Conservation (phyloP, 2,113 vertebrate genomes). For the Forbesichthys papilliferus region DNA sequence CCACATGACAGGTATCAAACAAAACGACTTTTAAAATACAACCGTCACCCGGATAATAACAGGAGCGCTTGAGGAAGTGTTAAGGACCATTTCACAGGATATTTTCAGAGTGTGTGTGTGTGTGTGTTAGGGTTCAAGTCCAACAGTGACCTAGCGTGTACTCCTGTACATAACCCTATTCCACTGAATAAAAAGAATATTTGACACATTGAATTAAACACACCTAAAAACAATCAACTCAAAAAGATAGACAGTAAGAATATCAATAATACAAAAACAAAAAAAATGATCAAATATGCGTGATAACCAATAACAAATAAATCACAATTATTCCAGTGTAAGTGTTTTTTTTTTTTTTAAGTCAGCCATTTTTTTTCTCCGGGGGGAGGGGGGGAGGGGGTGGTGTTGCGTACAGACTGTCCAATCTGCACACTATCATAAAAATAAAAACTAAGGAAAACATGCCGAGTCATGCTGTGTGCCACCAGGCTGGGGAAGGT, state of each 20-base stretch:
- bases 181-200: conserved; percentile 47
- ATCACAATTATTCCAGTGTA: conserved; percentile 82
- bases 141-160: conserved; percentile 31
- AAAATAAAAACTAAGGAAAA: conserved; percentile 35
- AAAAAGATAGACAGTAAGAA: conserved; percentile 60
- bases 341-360: conserved; percentile 69
- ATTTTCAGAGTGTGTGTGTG: conserved; percentile 13
- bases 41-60: conserved; percentile 30
- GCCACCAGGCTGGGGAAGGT: conserved; percentile 25
- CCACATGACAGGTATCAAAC: conserved; percentile 18
- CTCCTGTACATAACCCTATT: conserved; percentile 46
- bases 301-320: conserved; percentile 60
- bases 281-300: conserved; percentile 32
- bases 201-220: conserved; percentile 52
- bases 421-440: neutral
- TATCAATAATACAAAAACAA: conserved; percentile 54
- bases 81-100: conserved; percentile 60
- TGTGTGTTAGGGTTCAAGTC: conserved; percentile 30
- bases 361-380: conserved; percentile 64
- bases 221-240: conserved; percentile 53
- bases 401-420: neutral
- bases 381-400: conserved; percentile 51
- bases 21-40: neutral
- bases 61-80: conserved; percentile 40
- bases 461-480: conserved; percentile 63